Base-by-base conservation (phyloP, 1,140 invertebrate species). In the Neoseiulus cucumeris region DNA sequence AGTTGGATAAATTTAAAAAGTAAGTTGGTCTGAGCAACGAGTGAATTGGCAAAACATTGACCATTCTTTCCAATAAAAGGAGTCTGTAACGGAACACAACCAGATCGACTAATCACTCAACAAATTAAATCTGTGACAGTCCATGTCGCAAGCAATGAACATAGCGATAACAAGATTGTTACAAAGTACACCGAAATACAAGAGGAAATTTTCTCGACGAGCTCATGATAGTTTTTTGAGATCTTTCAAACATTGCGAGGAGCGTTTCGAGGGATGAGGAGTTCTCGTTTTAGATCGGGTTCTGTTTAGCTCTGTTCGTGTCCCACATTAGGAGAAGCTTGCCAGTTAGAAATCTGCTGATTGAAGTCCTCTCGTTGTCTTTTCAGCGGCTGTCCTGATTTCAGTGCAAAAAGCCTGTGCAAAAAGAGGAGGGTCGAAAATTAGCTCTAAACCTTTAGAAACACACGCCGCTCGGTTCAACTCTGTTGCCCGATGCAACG, bases 391-490 rank as follows among this genome's bases (percentile, higher is more conserved):
- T 59, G 51, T 25, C 25, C 51, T 12, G 51, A 25, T 12, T 59
- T 59, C 33, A 18, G 51, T 59, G 51, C 51, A 59, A 33, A 59
- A 59, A 59, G 51, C 51, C 51, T 59, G 51, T 20, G 25, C 22
- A 20, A 59, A 9, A 59, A 59, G 14, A 33, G 33, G 51, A 59
- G 51, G 51, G 51, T 59, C 22, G 14, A 14, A 9, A 59, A 59
- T 59, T 59, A 59, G 51, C 51, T 25, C 22, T 25, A 20, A 25
- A n/a, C 14, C 17, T 29, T 17, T 29, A 59, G 18, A 25, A 29
- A 33, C 51, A 59, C 12, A 59, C 51, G 22, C 14, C 22, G 12
- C 28, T 18, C 4, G 5, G 28, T 4, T 47, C 45, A 47, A 4
- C 45, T 47, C 14, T 4, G 7, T 14, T 25, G 28, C 5, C 45